phyloP scores from a whole-genome alignment of 2,888 invertebrate genomes.

The Melanostoma mellinum region DNA sequence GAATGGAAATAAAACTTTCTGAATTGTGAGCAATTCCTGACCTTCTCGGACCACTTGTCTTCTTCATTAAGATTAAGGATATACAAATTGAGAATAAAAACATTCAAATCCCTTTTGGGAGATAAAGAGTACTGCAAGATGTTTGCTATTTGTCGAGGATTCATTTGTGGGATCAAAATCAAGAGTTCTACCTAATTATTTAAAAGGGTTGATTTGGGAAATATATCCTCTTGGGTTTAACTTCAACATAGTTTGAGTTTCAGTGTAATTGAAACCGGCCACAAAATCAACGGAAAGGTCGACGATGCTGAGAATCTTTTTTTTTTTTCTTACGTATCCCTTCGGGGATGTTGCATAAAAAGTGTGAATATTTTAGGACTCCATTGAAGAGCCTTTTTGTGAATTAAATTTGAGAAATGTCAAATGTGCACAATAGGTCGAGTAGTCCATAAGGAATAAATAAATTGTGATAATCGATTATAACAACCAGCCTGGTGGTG shows the following conservation, averaged over 20 bases:
- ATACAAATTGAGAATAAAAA: background rate
- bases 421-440: background rate
- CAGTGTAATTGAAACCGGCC: slow-evolving; percentile 13
- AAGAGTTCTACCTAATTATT: slow-evolving; percentile 32
- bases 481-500: background rate
- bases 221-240: background rate
- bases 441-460: too few relatives aligned
- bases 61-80: slow-evolving; percentile 4
- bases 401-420: background rate
- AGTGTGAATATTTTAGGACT: background rate
- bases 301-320: background rate
- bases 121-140: slow-evolving; percentile 42
- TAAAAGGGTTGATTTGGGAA: slow-evolving; percentile 24
- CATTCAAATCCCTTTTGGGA: slow-evolving; percentile 28
- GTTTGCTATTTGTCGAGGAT: slow-evolving; percentile 28
- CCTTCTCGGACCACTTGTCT: slow-evolving; percentile 14
- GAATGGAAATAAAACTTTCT: slow-evolving; percentile 27
- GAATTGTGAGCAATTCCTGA: slow-evolving; percentile 43
- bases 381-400: background rate
- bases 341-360: background rate
- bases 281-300: slow-evolving; percentile 1
- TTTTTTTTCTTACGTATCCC: background rate
- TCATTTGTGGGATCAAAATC: background rate
- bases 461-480: background rate
- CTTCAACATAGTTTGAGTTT: background rate